A percentile compares a stretch with the other conserved stretches of the same genome.
phyloP scores from a whole-genome alignment of 2,888 invertebrate genomes.

The Cheilosia vernalis region DNA sequence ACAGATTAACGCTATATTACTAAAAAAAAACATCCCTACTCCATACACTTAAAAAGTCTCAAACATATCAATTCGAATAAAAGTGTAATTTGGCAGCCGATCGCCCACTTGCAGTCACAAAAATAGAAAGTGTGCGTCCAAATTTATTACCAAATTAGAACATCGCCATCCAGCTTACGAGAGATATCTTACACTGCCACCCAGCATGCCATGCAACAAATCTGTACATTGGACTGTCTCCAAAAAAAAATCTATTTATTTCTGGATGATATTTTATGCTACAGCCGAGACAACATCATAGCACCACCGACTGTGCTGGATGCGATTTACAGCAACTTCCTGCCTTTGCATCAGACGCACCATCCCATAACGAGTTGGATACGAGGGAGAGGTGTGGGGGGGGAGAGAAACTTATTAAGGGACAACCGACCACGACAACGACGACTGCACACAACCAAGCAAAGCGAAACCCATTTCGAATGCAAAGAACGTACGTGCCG shows the following conservation, averaged over 20 bases:
- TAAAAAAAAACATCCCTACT: no score
- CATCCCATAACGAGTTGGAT: slow-evolving; percentile 13
- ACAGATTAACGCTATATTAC: no score
- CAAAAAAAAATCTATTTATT: slow-evolving; percentile 70
- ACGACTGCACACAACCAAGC: slow-evolving; percentile 10
- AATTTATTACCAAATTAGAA: slow-evolving; percentile 27
- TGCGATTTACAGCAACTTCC: slow-evolving; percentile 44
- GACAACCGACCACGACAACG: slow-evolving; percentile 18
- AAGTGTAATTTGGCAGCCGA: neutral
- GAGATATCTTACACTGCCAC: neutral
- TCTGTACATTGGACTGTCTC: slow-evolving; percentile 63
- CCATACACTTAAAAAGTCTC: no score
- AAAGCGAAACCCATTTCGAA: slow-evolving; percentile 47
- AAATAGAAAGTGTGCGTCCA: slow-evolving; percentile 22
- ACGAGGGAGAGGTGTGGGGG: no score
- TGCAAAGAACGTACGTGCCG: slow-evolving; percentile 60
- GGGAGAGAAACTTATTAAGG: neutral
- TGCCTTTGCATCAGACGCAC: slow-evolving; percentile 31
- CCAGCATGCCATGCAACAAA: slow-evolving; percentile 6
- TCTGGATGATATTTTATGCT: slow-evolving; percentile 39
- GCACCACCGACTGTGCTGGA: slow-evolving; percentile 9
- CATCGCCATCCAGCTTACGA: neutral
- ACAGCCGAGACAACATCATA: neutral
- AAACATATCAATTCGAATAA: neutral
- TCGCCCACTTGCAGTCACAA: neutral